Base-by-base conservation (phyloP, 2,888 invertebrate genomes). In the Axea sp. region DNA sequence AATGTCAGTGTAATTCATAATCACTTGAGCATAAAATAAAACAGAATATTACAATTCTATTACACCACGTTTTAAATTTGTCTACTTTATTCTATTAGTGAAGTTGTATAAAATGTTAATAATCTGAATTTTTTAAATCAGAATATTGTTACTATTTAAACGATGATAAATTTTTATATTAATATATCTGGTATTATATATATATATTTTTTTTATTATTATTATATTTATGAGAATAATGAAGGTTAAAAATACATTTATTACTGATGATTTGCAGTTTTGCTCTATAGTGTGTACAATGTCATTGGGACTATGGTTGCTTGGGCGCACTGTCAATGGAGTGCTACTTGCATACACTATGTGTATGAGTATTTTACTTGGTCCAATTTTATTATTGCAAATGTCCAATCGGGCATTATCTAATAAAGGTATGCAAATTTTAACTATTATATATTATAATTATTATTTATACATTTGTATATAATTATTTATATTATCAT, bases 231-330 rank as follows among this genome's bases (percentile, higher is more conserved):
- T 19, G 3, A 19, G 19, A 3, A 3, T 24, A 17, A 17, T 3
- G 9, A 28, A 28, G 1, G 28, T 24, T 7, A 24, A 24, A 6
- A 24, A 24, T 24, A 24, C 2, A 26, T n/a, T n/a, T n/a, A n/a
- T n/a, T n/a, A n/a, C n/a, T n/a, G n/a, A n/a, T n/a, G n/a, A n/a
- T 43, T 82, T 78, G 43, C 71, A 88, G 88, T 87, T 87, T 69
- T 88, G 84, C 65, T 76, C 80, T 45, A 78, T 80, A 30, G 77
- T 83, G 37, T 87, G 84, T 72, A 75, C 78, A 3, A 62, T 82
- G 19, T 84, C 86, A 17, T 69, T 83, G 51, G 78, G 79, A 19
- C 62, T 86, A 11, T 88, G 87, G 86, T 72, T 87, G 33, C 78
- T 86, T 11, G 84, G 83, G 24, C 81, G 80, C 31, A 68, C 83